Conservation (phyloP, 2,113 vertebrate species). For the Dasyprocta punctata region DNA sequence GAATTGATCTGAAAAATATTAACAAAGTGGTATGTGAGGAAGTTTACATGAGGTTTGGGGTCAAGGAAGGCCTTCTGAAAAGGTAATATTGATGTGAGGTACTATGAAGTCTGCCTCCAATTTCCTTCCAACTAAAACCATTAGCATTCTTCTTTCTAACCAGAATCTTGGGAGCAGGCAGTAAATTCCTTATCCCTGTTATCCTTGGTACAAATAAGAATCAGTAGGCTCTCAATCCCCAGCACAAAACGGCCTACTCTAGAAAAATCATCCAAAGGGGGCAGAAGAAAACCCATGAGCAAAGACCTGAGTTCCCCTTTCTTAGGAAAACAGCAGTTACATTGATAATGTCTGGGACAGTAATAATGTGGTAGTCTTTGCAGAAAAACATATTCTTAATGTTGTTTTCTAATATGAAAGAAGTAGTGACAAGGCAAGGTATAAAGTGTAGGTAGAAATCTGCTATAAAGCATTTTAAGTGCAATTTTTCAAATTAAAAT, state of each 20-base stretch:
- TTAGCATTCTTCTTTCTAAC: conserved; percentile 20
- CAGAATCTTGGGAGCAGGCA: conserved; percentile 28
- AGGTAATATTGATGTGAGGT: background rate
- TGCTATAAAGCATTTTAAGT: conserved; percentile 47
- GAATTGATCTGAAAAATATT: background rate
- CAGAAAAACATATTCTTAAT: background rate
- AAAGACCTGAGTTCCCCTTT: background rate
- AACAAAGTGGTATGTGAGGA: background rate
- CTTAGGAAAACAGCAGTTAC: background rate
- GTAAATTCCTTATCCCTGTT: conserved; percentile 20
- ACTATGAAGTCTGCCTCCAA: conserved; percentile 10
- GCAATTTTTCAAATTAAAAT: conserved; percentile 36
- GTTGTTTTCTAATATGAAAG: conserved; percentile 30
- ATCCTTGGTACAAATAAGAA: conserved; percentile 42
- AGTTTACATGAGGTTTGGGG: background rate
- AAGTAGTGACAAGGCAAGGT: background rate
- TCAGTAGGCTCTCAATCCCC: background rate
- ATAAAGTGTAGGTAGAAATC: background rate
- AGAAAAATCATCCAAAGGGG: conserved; percentile 27
- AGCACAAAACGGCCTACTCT: background rate
- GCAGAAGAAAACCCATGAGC: conserved; percentile 31
- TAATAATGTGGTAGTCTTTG: background rate
- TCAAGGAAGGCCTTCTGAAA: background rate
- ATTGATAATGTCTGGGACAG: background rate
- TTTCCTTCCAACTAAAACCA: conserved; percentile 52